phyloP scores from a whole-genome alignment of 2,888 invertebrate genomes.

The Amiota mariae region DNA sequence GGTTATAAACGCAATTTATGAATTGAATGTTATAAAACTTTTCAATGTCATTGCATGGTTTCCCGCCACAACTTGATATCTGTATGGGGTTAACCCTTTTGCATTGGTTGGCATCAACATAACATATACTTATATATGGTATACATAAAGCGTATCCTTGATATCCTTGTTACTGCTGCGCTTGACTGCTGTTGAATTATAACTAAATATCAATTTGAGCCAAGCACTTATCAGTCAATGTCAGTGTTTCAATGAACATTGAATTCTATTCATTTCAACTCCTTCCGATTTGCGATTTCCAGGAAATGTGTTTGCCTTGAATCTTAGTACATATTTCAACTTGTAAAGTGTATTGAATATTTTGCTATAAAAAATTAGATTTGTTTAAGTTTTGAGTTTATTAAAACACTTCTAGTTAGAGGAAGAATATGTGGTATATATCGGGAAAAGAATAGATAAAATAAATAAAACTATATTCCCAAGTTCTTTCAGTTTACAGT shows the following conservation, averaged over 20 bases:
- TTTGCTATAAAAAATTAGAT: not conserved
- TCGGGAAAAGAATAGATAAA: not conserved
- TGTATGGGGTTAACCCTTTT: not conserved
- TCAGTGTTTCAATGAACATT: constrained; percentile 28
- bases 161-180: not conserved
- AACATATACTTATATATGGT: not conserved
- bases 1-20: constrained; percentile 5
- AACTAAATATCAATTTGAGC: constrained; percentile 50
- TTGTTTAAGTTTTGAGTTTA: not conserved
- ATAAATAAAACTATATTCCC: not conserved
- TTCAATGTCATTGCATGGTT: constrained; percentile 38
- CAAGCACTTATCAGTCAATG: constrained; percentile 49
- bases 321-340: not conserved
- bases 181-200: constrained; percentile 46
- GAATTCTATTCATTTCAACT: too few species aligned
- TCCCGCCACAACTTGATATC: constrained; percentile 11
- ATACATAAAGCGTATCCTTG: not conserved
- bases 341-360: not conserved
- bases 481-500: too few species aligned
- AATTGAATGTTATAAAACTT: not conserved
- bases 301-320: not conserved
- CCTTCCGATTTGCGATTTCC: too few species aligned
- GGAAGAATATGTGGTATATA: too few species aligned
- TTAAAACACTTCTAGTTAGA: not conserved
- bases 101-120: not conserved